Evolutionary conservation across 2,888 invertebrate species (phyloP).

Genomic region (Stenurella melanura): DNA sequence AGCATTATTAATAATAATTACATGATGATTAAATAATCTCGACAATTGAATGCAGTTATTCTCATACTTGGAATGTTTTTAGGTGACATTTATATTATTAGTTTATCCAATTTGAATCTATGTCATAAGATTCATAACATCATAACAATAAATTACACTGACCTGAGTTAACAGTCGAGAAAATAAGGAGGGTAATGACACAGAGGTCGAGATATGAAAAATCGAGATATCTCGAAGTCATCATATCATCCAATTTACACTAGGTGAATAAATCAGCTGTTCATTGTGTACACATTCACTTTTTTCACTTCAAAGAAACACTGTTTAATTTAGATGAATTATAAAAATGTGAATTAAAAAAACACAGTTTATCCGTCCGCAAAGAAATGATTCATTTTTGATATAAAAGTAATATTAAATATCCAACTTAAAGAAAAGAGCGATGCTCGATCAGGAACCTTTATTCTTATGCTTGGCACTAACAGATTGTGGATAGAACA

Average conservation of each 20-base stretch:
- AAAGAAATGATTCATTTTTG: slow-evolving; percentile 1
- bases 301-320: slow-evolving; percentile 9
- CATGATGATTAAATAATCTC: slow-evolving; percentile 10
- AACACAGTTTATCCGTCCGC: neutral
- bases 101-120: neutral
- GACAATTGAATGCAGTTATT: neutral
- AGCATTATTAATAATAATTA: slow-evolving; percentile 28
- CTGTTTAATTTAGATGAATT: neutral
- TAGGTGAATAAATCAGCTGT: slow-evolving; percentile 34
- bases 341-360: neutral
- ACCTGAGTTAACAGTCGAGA: slow-evolving; percentile 48
- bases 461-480: slow-evolving; percentile 39
- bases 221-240: slow-evolving; percentile 39
- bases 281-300: slow-evolving; percentile 31
- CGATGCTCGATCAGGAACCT: slow-evolving; percentile 22
- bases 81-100: neutral
- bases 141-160: slow-evolving; percentile 31
- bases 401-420: neutral
- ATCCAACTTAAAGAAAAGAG: slow-evolving; percentile 12
- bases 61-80: neutral
- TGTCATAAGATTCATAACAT: neutral
- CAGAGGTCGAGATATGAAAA: slow-evolving; percentile 37
- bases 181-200: slow-evolving; percentile 40
- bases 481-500: slow-evolving; percentile 42
- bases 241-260: slow-evolving; percentile 26